phyloP scores from a whole-genome alignment of 2,797 vertebrate species.

The Gadopsis marmoratus region DNA sequence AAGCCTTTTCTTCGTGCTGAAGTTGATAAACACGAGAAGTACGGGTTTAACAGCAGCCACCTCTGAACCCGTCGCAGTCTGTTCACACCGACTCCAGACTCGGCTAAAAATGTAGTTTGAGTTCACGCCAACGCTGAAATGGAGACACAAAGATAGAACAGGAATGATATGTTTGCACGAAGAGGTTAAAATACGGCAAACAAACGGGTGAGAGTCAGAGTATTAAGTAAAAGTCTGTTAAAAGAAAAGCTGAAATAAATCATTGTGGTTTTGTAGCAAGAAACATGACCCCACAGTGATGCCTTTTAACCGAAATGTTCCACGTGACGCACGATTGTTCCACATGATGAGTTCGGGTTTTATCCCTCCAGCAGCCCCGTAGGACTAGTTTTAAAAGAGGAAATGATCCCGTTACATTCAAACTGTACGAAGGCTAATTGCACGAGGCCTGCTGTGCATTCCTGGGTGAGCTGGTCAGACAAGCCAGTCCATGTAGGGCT shows the following conservation, averaged over 20 bases:
- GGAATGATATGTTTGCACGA: not conserved
- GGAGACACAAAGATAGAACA: conserved; percentile 34
- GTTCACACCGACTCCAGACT: not conserved
- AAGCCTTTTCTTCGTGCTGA: not conserved
- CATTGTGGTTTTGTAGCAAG: too few species aligned
- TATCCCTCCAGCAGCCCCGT: not conserved
- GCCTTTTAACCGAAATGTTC: not conserved
- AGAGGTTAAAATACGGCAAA: not conserved
- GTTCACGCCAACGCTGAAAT: conserved; percentile 9
- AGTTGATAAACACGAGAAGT: conserved; percentile 24
- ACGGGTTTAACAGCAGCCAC: not conserved
- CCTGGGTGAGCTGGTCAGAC: conserved; percentile 67
- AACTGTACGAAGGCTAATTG: not conserved
- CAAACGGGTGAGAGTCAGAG: not conserved
- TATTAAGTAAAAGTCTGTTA: not conserved
- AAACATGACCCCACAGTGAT: not conserved
- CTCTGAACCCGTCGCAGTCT: conserved; percentile 10
- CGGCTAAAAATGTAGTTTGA: conserved; percentile 39
- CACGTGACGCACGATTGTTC: not conserved
- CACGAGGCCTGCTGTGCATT: conserved; percentile 56
- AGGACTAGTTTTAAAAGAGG: conserved; percentile 8
- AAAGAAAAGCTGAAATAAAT: not conserved
- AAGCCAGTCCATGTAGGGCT: conserved; percentile 84
- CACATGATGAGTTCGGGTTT: not conserved
- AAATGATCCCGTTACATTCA: conserved; percentile 10